Conservation (phyloP, 1,140 invertebrate species). For the Temnothorax nylanderi region DNA sequence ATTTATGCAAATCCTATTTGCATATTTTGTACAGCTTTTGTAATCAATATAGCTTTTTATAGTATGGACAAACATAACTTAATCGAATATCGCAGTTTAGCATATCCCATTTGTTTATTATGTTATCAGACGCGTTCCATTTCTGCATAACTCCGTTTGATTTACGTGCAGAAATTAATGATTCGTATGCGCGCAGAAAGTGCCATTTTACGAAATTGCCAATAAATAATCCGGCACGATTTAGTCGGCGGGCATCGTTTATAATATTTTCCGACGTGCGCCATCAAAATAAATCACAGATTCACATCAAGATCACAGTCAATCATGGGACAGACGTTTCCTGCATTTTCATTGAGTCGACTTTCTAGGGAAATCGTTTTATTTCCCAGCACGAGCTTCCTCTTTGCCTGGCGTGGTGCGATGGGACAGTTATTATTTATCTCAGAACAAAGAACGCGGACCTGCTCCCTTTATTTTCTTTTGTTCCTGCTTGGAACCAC, state of each 20-base stretch:
- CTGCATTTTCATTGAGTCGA: slow-evolving; percentile 34
- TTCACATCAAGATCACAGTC: slow-evolving; percentile 55
- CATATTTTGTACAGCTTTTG: slow-evolving; percentile 21
- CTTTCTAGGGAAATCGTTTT: slow-evolving; percentile 36
- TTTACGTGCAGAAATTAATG: slow-evolving; percentile 51
- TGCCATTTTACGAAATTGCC: slow-evolving; percentile 47
- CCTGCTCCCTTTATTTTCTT: slow-evolving; percentile 65
- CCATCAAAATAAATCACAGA: slow-evolving; percentile 56
- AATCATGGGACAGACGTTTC: slow-evolving; percentile 42
- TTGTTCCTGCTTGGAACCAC: slow-evolving; percentile 35
- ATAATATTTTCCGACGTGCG: slow-evolving; percentile 53
- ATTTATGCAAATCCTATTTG: slow-evolving; percentile 33
- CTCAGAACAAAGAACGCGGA: slow-evolving; percentile 67
- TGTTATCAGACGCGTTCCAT: slow-evolving; percentile 31
- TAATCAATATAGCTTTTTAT: slow-evolving; percentile 45
- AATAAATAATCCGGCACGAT: slow-evolving; percentile 51
- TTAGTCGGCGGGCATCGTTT: slow-evolving; percentile 35
- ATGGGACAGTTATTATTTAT: slow-evolving; percentile 80
- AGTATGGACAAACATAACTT: slow-evolving; percentile 4
- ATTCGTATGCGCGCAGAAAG: slow-evolving; percentile 42
- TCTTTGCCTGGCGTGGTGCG: slow-evolving; percentile 36
- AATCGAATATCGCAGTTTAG: slow-evolving; percentile 42
- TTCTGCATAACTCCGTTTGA: slow-evolving; percentile 52
- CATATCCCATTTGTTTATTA: slow-evolving; percentile 48
- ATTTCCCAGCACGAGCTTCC: slow-evolving; percentile 37